phyloP scores from a whole-genome alignment of 2,113 vertebrate genomes.

The Megatriorchis doriae region DNA sequence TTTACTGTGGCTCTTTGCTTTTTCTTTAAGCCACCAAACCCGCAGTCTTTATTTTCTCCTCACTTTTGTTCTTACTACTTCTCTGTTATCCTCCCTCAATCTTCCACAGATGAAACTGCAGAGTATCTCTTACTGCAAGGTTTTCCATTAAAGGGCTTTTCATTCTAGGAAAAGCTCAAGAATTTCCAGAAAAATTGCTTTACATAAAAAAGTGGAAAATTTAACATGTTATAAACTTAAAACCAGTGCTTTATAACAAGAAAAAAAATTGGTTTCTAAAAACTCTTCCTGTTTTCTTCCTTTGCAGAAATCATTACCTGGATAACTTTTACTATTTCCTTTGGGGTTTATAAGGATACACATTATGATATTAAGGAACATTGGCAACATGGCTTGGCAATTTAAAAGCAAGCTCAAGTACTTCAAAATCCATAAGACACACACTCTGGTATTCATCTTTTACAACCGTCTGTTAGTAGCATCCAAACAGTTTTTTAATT shows the following conservation, averaged over 20 bases:
- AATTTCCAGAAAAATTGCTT: not conserved
- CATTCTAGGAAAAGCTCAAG: not conserved
- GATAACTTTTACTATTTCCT: not conserved
- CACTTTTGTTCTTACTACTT: not conserved
- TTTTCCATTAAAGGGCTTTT: not conserved
- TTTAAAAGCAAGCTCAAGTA: not conserved
- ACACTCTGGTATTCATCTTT: not conserved
- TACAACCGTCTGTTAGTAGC: not conserved
- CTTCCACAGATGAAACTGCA: not conserved
- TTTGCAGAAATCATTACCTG: conserved; percentile 2
- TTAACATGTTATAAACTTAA: not conserved
- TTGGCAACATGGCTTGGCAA: not conserved
- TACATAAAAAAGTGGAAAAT: not conserved
- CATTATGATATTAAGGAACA: not conserved
- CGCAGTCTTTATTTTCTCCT: not conserved
- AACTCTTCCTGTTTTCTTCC: not conserved
- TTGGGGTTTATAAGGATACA: not conserved
- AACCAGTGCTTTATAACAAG: not conserved
- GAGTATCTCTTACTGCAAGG: not conserved
- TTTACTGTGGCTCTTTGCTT: not conserved
- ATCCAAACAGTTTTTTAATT: not conserved
- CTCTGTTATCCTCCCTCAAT: not conserved
- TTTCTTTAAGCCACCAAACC: not conserved
- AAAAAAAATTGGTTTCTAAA: not conserved
- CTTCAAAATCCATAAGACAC: not conserved